These are phyloP conservation scores for Acestrorhynchus altus DNA, from an alignment of 2,797 vertebrate genomes.

Conservation along the genomic window DNA sequence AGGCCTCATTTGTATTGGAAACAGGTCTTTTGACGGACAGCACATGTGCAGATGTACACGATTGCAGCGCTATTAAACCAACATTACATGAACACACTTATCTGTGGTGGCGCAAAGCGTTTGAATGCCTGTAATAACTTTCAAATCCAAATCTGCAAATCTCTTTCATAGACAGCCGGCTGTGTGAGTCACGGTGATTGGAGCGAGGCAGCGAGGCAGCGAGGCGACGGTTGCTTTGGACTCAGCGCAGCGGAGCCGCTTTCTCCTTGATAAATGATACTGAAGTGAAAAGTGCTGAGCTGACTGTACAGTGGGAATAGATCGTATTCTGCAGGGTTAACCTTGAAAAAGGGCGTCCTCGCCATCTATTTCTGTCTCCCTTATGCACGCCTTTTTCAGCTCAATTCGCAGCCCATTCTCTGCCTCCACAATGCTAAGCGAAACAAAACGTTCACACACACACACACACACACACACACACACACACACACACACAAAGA, in stretches of 20 bases:
- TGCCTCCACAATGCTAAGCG: slow-evolving; percentile 42
- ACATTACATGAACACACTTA: slow-evolving; percentile 17
- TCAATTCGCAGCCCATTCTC: slow-evolving; percentile 37
- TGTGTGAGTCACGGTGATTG: slow-evolving; percentile 31
- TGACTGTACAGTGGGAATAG: slow-evolving; percentile 52
- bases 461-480: too few relatives aligned
- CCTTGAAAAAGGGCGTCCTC: slow-evolving; percentile 57
- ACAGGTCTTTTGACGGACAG: background rate
- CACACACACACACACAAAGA: slow-evolving; percentile 4
- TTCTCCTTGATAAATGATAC: slow-evolving; percentile 60
- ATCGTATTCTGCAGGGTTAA: slow-evolving; percentile 52
- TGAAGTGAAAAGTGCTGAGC: slow-evolving; percentile 56
- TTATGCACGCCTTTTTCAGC: slow-evolving; percentile 48
- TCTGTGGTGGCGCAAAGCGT: slow-evolving; percentile 2
- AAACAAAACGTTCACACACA: slow-evolving; percentile 33
- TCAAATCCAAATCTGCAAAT: slow-evolving; percentile 37
- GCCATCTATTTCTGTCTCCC: slow-evolving; percentile 53
- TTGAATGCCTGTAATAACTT: slow-evolving; percentile 26
- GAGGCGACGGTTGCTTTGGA: slow-evolving; percentile 40
- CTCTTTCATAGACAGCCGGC: slow-evolving; percentile 28
- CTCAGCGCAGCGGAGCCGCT: slow-evolving; percentile 29
- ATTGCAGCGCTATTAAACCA: slow-evolving; percentile 17
- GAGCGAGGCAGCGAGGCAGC: slow-evolving; percentile 21
- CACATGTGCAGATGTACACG: background rate
- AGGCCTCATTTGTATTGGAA: background rate